Evolutionary conservation across 2,888 invertebrate species (phyloP).

Genomic region (Pyrrhia umbra): DNA sequence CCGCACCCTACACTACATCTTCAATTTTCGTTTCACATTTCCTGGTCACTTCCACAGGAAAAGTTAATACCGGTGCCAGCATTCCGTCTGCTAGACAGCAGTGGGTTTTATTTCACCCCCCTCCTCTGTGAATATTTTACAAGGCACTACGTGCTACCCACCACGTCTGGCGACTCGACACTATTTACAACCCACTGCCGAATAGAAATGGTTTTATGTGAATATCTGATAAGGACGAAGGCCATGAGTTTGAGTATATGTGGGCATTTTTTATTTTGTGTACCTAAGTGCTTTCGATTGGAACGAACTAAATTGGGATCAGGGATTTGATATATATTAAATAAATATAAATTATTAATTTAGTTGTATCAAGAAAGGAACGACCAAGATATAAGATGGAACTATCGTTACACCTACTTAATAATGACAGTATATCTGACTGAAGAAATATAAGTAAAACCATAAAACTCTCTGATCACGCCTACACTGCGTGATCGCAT

Average conservation of each 20-base stretch:
- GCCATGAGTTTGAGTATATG: slow-evolving; percentile 29
- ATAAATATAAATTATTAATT: neutral
- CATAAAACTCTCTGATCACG: too few relatives aligned
- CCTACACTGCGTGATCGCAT: too few relatives aligned
- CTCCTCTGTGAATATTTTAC: slow-evolving; percentile 75
- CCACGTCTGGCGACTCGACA: slow-evolving; percentile 60
- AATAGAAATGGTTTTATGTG: slow-evolving; percentile 73
- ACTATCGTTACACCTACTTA: too few relatives aligned
- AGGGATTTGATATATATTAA: neutral
- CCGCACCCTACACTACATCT: neutral
- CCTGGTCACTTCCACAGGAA: slow-evolving; percentile 40
- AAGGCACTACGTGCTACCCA: slow-evolving; percentile 65
- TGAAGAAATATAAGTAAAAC: too few relatives aligned
- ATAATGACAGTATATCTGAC: too few relatives aligned
- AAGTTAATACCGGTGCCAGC: slow-evolving; percentile 57
- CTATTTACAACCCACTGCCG: slow-evolving; percentile 62
- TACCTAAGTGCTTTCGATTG: neutral
- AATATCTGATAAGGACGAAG: slow-evolving; percentile 64
- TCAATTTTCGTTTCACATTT: slow-evolving; percentile 33
- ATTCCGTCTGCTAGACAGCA: slow-evolving; percentile 58
- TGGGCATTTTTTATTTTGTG: slow-evolving; percentile 31
- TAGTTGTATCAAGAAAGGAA: too few relatives aligned
- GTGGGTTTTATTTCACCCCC: slow-evolving; percentile 72
- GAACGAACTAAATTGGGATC: neutral
- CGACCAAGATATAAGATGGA: too few relatives aligned